Conservation (phyloP, 2,888 invertebrate genomes). For the Neelides folsomi region DNA sequence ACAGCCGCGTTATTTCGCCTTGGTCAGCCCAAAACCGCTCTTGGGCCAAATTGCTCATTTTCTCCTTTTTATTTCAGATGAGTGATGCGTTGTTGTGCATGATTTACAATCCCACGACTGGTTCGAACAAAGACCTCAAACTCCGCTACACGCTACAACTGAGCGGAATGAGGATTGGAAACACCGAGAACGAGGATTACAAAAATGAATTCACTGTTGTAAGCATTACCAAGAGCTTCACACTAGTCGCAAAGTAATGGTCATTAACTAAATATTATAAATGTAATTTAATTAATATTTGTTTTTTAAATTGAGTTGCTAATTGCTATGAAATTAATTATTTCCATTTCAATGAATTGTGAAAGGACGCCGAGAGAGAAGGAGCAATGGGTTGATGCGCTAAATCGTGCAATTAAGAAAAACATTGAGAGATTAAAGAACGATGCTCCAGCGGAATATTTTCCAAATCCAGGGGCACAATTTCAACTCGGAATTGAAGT, state of each 20-base stretch:
- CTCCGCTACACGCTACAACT: conserved; percentile 43
- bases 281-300: not conserved
- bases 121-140: conserved; percentile 35
- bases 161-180: conserved; percentile 43
- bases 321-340: too few species aligned
- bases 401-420: conserved; percentile 41
- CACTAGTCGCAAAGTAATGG: conserved; percentile 42
- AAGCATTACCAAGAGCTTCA: conserved; percentile 44
- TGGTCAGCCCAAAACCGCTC: conserved; percentile 42
- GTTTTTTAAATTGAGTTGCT: not conserved
- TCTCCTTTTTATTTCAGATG: conserved; percentile 36
- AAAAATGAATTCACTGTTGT: conserved; percentile 46
- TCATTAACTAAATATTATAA: not conserved
- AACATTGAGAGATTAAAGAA: conserved; percentile 38
- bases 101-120: conserved; percentile 37
- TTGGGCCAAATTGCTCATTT: too few species aligned
- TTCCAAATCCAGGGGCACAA: conserved; percentile 10
- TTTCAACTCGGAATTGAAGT: conserved; percentile 37
- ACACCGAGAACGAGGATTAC: conserved; percentile 39
- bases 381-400: conserved; percentile 42
- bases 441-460: conserved; percentile 13
- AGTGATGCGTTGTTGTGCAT: conserved; percentile 42
- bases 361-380: conserved; percentile 41
- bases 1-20: conserved; percentile 50
- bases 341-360: too few species aligned